Percentiles rank a stretch among this genome's conserved stretches.
These are phyloP conservation scores for Nomada lathburiana DNA, from an alignment of 2,888 invertebrate species.

Conservation along the genomic window DNA sequence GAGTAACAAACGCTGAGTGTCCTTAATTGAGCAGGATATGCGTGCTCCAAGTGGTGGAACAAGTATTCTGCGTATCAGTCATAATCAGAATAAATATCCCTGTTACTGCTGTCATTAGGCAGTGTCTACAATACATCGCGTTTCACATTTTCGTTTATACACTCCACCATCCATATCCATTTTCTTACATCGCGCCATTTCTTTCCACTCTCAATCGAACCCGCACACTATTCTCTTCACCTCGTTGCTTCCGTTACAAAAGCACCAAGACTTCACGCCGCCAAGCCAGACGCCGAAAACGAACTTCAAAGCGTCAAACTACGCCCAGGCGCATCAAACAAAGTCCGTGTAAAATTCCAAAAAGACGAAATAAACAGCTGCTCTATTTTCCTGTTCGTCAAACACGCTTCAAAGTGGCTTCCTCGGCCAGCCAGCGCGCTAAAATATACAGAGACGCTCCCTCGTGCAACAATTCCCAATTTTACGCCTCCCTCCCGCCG, in stretches of 20 bases:
- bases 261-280: background rate
- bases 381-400: background rate
- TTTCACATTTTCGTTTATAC: too few relatives aligned
- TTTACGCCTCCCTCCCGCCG: background rate
- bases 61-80: constrained; percentile 43
- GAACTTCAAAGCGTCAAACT: constrained; percentile 12
- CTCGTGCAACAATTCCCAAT: constrained; percentile 12
- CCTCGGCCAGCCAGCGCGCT: background rate
- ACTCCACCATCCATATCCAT: too few relatives aligned
- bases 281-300: background rate
- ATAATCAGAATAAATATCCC: constrained; percentile 15
- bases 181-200: background rate
- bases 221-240: background rate
- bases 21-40: constrained; percentile 29
- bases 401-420: constrained; percentile 8
- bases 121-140: background rate
- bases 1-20: constrained; percentile 19
- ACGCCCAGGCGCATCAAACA: background rate
- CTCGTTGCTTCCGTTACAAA: background rate
- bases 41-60: constrained; percentile 36
- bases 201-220: background rate
- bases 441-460: constrained; percentile 4
- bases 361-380: background rate
- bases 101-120: constrained; percentile 15
- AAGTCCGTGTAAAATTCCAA: constrained; percentile 3